Evolutionary conservation across 2,113 vertebrate species (phyloP), one percentile per base, ranked within the genome.

Genomic region (Junco hyemalis): DNA sequence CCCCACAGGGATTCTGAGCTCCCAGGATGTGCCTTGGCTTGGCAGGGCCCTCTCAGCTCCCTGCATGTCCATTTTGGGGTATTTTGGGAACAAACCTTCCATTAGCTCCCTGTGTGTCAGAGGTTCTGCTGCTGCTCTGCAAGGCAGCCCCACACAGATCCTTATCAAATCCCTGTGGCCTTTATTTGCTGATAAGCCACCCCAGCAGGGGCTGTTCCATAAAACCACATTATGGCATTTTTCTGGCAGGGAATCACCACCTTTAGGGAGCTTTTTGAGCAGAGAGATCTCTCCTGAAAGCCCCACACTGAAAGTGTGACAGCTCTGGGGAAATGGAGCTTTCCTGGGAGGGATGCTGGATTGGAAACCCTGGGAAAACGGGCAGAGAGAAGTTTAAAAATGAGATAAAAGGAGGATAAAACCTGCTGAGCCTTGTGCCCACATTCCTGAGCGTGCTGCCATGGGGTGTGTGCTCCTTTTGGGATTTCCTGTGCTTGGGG

Each of bases 151-250:
- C 45, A 3, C 28, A 12, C 14, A 68, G 57, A n/a, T 93, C 61
- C 96, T 95, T 90, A 95, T 74, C 87, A 93, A 65, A 97, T 74
- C 86, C 69, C n/a, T n/a, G 44, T 53, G 50, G 90, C 87, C 86
- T 97, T 96, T 95, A 93, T 96, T 94, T 96, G 80, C 87, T 66
- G 83, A 5, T 91, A 90, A 95, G 38, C 94, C 91, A 54, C 79
- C 94, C 96, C 95, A 96, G 83, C 86, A 93, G 86, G 83, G 68
- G 80, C 72, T 88, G 86, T 71, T 74, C 91, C 80, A 84, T 87
- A 95, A 95, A 97, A 92, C 83, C 77, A 19, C 69, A 12, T 14
- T 8, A 3, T 22, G 72, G 91, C 80, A 64, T 94, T 96, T 95
- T 94, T 69, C 77, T 95, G 68, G 91, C 94, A 96, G 94, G 95